Evolutionary conservation across 1,140 invertebrate species (phyloP).

Genomic region (Zaprionus nigranus): DNA sequence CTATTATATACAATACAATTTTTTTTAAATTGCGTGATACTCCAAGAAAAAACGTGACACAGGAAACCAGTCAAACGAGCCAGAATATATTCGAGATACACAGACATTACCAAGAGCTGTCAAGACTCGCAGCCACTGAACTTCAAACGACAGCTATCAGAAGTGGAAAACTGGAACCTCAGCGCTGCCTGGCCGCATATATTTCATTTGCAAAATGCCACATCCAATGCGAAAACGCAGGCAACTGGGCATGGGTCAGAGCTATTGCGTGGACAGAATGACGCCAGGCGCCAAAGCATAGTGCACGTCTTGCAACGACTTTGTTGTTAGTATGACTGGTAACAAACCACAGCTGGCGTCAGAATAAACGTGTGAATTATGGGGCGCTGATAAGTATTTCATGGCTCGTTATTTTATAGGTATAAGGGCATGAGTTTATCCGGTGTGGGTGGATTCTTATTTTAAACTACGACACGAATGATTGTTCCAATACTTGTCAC

Average conservation of each 20-base stretch:
- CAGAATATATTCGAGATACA: neutral
- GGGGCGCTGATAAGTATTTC: slow-evolving; percentile 45
- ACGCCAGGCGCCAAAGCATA: slow-evolving; percentile 44
- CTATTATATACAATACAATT: neutral
- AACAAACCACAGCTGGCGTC: slow-evolving; percentile 48
- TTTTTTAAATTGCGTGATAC: neutral
- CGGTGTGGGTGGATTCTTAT: slow-evolving; percentile 38
- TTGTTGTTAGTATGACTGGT: neutral
- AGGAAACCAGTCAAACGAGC: slow-evolving; percentile 4
- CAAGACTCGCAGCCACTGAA: slow-evolving; percentile 6
- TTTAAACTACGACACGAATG: neutral
- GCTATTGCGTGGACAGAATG: slow-evolving; percentile 35
- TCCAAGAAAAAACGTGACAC: neutral
- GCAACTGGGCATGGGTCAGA: slow-evolving; percentile 12
- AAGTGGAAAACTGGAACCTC: neutral
- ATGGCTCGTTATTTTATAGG: slow-evolving; percentile 9
- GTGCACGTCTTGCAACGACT: slow-evolving; percentile 34
- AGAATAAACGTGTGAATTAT: slow-evolving; percentile 57
- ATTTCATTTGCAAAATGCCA: slow-evolving; percentile 37
- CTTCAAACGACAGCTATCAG: neutral
- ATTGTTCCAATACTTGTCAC: neutral
- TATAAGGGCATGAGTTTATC: slow-evolving; percentile 12
- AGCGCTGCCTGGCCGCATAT: neutral
- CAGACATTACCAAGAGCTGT: neutral
- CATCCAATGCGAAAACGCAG: slow-evolving; percentile 30